Percentiles rank a stretch among this genome's conserved stretches.
Conservation (phyloP, 2,113 vertebrate species). For the Tragelaphus strepsiceros region DNA sequence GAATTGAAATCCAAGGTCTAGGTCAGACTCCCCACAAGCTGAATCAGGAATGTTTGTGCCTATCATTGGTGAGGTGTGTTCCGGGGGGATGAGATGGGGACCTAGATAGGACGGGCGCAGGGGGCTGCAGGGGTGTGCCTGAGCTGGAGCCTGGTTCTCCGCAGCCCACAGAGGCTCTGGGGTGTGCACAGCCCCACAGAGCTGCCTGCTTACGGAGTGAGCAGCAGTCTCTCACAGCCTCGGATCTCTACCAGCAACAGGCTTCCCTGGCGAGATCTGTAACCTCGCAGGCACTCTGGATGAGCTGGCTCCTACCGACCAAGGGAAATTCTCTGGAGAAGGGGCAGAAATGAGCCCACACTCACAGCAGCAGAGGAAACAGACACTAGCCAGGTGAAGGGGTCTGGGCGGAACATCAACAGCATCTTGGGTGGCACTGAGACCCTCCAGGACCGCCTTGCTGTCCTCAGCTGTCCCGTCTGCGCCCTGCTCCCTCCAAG, state of each 20-base stretch:
- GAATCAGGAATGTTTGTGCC: background rate
- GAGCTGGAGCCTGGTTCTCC: background rate
- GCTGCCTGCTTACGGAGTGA: background rate
- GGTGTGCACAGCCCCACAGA: accelerated
- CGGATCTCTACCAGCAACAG: background rate
- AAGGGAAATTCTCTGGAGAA: background rate
- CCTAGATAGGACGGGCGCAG: background rate
- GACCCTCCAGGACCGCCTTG: background rate
- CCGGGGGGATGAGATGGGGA: too few relatives aligned
- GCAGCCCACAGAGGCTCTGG: background rate
- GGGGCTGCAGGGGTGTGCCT: background rate
- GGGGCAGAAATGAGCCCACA: background rate
- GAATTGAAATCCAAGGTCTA: background rate
- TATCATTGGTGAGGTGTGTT: background rate
- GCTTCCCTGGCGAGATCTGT: background rate
- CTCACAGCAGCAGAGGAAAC: background rate
- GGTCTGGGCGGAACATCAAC: background rate
- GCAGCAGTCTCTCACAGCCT: background rate
- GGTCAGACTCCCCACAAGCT: background rate
- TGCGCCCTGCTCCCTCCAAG: accelerated
- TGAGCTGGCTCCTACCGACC: background rate
- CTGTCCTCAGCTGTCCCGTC: background rate
- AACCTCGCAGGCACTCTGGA: background rate
- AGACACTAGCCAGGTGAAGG: background rate
- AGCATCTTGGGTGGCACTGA: background rate